A percentile compares a stretch with the other conserved stretches of the same genome.
phyloP scores from a whole-genome alignment of 1,140 invertebrate species.

The Zaprionus nigranus region DNA sequence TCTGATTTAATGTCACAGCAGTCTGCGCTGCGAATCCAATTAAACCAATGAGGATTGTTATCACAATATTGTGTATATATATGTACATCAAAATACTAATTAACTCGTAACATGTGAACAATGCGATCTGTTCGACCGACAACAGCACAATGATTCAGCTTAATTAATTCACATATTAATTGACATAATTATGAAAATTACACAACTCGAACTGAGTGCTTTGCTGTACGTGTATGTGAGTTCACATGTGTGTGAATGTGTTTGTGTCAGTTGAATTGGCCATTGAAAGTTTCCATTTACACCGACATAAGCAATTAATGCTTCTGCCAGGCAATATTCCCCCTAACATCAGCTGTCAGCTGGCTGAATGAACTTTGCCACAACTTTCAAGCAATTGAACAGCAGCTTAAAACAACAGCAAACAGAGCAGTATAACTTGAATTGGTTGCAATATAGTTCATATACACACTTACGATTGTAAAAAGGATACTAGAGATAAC shows the following conservation, averaged over 20 bases:
- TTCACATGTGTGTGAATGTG: not conserved
- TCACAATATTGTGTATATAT: not conserved
- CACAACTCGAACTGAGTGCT: constrained; percentile 32
- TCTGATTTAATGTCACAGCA: not conserved
- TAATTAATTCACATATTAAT: constrained; percentile 34
- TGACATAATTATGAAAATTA: constrained; percentile 62
- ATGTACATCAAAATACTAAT: constrained; percentile 25
- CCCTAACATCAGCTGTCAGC: constrained; percentile 33
- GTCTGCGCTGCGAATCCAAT: not conserved
- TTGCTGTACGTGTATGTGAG: constrained; percentile 34
- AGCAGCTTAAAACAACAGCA: constrained; percentile 6
- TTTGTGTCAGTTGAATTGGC: constrained; percentile 21
- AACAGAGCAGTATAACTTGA: not conserved
- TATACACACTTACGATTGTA: not conserved
- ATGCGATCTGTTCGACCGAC: constrained; percentile 17
- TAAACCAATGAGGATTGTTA: not conserved
- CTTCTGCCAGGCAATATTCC: constrained; percentile 15
- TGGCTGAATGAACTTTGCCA: constrained; percentile 39
- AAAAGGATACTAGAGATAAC: not conserved
- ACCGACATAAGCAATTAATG: constrained; percentile 65
- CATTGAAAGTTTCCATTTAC: constrained; percentile 43
- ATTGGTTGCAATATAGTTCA: not conserved
- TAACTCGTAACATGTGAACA: constrained; percentile 23
- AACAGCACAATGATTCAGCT: constrained; percentile 10
- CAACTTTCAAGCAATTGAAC: constrained; percentile 57